Conservation (phyloP, 2,888 invertebrate genomes). For the Lasius platythorax region DNA sequence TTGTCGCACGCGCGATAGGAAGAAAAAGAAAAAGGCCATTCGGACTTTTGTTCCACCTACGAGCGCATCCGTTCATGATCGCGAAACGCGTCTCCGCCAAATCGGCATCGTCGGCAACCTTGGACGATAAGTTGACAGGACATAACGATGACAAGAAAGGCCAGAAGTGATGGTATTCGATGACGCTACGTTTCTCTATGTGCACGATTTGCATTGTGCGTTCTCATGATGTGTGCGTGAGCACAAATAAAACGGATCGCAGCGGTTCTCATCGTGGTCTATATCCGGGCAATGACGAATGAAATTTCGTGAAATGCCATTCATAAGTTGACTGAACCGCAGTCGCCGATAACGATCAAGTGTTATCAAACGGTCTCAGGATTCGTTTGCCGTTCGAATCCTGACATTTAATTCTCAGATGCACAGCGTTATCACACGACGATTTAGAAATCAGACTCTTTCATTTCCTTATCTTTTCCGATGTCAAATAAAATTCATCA, state of each 20-base stretch:
- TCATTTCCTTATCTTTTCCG: neutral
- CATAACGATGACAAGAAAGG: constrained; percentile 54
- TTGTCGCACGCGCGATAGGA: constrained; percentile 33
- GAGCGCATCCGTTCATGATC: constrained; percentile 63
- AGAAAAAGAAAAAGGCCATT: constrained; percentile 62
- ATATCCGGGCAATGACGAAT: constrained; percentile 26
- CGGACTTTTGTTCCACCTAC: constrained; percentile 72
- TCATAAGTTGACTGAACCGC: constrained; percentile 11
- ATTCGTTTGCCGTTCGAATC: constrained; percentile 5
- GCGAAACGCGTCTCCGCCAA: constrained; percentile 76
- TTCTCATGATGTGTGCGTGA: constrained; percentile 56
- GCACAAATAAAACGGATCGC: constrained; percentile 70
- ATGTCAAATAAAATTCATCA: neutral
- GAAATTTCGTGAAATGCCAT: constrained; percentile 51
- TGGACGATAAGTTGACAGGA: constrained; percentile 79
- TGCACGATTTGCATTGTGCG: constrained; percentile 78
- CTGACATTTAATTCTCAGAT: neutral
- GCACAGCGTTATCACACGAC: neutral
- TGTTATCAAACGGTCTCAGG: constrained; percentile 18
- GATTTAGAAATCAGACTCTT: neutral
- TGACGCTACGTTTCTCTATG: constrained; percentile 68
- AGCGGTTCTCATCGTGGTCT: constrained; percentile 71
- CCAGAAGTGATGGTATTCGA: constrained; percentile 49
- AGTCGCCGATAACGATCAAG: constrained; percentile 27
- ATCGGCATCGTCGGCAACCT: constrained; percentile 78